Conservation (phyloP, 2,888 invertebrate genomes). For the Oeneis ivallda region DNA sequence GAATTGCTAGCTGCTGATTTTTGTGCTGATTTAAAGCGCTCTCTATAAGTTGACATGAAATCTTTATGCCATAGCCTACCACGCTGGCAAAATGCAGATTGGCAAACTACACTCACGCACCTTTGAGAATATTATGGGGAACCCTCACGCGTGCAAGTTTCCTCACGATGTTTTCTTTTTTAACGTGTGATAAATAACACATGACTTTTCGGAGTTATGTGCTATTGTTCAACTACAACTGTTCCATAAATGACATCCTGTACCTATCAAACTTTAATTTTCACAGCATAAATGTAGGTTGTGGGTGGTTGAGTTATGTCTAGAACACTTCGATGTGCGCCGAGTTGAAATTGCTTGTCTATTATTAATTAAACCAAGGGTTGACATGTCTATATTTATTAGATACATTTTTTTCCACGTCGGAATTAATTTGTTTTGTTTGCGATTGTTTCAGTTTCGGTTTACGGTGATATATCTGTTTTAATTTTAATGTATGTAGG, state of each 20-base stretch:
- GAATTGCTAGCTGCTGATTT: too few species aligned
- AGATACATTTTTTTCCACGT: neutral
- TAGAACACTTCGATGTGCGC: slow-evolving; percentile 1
- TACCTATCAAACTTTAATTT: neutral
- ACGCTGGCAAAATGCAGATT: too few species aligned
- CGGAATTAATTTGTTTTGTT: neutral
- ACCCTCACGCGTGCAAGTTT: too few species aligned
- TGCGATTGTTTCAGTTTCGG: neutral
- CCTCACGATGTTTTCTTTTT: too few species aligned
- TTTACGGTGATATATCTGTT: neutral
- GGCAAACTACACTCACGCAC: too few species aligned
- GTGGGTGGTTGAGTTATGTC: neutral
- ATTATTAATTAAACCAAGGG: neutral
- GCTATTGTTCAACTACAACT: neutral
- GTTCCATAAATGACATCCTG: neutral
- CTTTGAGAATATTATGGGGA: too few species aligned
- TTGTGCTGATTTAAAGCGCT: too few species aligned
- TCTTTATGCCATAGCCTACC: too few species aligned
- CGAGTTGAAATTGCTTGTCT: neutral
- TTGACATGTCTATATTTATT: neutral
- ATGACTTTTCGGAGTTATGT: too few species aligned
- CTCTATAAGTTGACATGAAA: too few species aligned
- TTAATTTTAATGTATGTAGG: neutral
- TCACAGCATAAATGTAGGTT: neutral
- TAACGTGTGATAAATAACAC: too few species aligned